phyloP scores from a whole-genome alignment of 2,113 vertebrate species.

The Archilochus colubris region DNA sequence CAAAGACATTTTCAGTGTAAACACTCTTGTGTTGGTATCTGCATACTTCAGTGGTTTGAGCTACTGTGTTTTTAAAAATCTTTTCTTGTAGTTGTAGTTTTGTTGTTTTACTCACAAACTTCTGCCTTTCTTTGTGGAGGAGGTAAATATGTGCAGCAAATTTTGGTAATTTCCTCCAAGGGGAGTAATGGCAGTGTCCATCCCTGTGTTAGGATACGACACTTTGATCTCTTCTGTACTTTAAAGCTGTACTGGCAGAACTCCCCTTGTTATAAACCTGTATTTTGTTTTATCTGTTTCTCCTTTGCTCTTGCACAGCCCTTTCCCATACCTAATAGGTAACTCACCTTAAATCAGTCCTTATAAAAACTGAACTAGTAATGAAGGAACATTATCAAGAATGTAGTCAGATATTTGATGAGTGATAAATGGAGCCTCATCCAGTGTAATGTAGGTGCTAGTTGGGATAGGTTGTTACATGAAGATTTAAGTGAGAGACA shows the following conservation, averaged over 20 bases:
- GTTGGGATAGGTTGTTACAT: not conserved
- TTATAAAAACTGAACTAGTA: not conserved
- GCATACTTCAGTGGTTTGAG: not conserved
- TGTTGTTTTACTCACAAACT: not conserved
- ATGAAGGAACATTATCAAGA: not conserved
- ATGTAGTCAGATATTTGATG: not conserved
- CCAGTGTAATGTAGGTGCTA: not conserved
- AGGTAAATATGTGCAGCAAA: not conserved
- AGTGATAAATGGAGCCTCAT: not conserved
- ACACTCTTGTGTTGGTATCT: not conserved
- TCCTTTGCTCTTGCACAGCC: not conserved
- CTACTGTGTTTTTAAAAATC: not conserved
- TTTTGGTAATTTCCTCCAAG: not conserved
- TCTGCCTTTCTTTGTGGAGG: not conserved
- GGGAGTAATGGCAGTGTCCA: not conserved
- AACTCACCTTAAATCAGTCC: not conserved
- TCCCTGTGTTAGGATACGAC: not conserved
- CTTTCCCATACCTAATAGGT: not conserved
- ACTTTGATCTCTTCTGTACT: not conserved
- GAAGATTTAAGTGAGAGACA: not conserved
- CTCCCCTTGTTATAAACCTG: not conserved
- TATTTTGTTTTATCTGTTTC: not conserved
- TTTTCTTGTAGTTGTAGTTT: not conserved
- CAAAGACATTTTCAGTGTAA: not conserved
- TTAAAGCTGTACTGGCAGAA: not conserved